These are phyloP conservation scores for Propithecus perrieri DNA, from an alignment of 2,797 vertebrate species.

Conservation along the genomic window DNA sequence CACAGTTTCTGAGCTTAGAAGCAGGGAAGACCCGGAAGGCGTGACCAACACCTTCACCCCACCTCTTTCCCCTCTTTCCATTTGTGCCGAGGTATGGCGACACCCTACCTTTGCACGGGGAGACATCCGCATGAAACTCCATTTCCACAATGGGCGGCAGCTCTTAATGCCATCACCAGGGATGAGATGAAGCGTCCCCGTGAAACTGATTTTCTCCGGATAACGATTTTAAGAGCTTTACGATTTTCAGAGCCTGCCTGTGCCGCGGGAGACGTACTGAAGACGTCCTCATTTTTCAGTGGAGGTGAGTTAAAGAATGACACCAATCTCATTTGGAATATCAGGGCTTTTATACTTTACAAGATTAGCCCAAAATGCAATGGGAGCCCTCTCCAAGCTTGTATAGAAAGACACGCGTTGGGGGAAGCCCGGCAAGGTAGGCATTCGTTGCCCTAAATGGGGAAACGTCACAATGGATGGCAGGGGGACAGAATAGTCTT, in stretches of 20 bases:
- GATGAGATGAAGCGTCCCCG: accelerated
- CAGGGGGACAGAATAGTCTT: accelerated
- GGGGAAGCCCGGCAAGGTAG: accelerated
- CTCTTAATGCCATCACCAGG: neutral
- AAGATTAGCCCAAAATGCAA: accelerated
- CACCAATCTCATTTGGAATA: neutral
- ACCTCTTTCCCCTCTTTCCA: accelerated
- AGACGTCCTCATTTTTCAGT: neutral
- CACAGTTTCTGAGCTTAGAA: accelerated
- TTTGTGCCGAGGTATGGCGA: neutral
- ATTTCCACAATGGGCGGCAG: accelerated
- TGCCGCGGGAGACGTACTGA: neutral
- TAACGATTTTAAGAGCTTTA: neutral
- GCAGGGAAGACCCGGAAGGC: too few species aligned
- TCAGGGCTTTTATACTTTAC: neutral
- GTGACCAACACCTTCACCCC: accelerated
- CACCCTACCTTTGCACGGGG: accelerated
- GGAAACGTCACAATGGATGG: accelerated
- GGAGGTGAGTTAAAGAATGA: too few species aligned
- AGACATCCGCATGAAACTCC: accelerated
- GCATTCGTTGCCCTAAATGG: accelerated
- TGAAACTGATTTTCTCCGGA: neutral
- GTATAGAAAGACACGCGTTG: accelerated
- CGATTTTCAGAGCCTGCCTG: neutral
- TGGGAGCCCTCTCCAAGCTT: accelerated